phyloP scores from a whole-genome alignment of 2,797 vertebrate species.

The Ciconia nigra region DNA sequence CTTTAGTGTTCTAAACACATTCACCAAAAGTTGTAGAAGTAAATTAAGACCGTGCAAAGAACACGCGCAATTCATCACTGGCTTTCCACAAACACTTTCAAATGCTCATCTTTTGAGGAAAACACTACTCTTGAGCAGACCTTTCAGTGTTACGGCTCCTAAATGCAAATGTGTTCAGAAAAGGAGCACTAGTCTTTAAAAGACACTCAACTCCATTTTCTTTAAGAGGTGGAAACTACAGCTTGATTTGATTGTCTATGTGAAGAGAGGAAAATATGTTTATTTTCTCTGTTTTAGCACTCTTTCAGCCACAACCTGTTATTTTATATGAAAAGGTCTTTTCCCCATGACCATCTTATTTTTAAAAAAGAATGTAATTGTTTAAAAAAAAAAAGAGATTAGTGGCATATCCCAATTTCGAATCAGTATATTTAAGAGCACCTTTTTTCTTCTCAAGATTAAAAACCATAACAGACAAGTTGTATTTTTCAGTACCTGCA shows the following conservation, averaged over 20 bases:
- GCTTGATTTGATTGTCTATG: background rate
- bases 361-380: accelerated
- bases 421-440: background rate
- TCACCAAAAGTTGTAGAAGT: background rate
- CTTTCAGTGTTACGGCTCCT: background rate
- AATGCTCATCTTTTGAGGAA: background rate
- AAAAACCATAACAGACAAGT: background rate
- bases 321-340: background rate
- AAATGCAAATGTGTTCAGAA: background rate
- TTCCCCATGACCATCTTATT: background rate
- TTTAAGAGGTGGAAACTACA: background rate
- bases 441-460: accelerated
- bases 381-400: background rate
- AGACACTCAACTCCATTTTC: background rate
- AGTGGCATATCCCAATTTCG: accelerated
- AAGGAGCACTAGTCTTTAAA: background rate
- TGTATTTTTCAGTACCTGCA: conserved; percentile 84
- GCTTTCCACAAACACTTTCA: background rate
- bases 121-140: background rate
- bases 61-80: background rate
- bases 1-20: background rate
- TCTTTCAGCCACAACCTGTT: background rate
- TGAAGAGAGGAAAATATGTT: background rate
- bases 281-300: background rate
- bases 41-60: background rate